These are phyloP conservation scores for Psittacula cyanocephala DNA, from an alignment of 2,113 vertebrate species.

Conservation along the genomic window DNA sequence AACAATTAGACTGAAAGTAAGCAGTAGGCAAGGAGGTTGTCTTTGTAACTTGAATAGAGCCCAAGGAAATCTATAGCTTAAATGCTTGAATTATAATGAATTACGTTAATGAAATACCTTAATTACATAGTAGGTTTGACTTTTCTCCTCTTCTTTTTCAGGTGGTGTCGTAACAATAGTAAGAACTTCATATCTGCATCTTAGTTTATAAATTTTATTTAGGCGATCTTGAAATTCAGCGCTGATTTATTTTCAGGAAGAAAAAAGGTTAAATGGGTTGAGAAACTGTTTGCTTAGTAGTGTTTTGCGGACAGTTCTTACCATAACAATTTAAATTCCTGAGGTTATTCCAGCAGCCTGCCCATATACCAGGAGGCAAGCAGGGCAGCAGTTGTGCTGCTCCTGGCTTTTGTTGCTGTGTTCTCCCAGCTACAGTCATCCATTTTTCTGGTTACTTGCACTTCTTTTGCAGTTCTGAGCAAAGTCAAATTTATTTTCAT, in stretches of 20 bases:
- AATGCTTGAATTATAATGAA: background rate
- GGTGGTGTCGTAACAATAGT: conserved; percentile 80
- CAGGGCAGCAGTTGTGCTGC: background rate
- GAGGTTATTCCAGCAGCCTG: background rate
- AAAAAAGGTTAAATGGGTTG: background rate
- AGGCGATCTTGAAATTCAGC: conserved; percentile 84
- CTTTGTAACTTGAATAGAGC: background rate
- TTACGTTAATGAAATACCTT: conserved; percentile 76
- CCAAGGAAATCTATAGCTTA: background rate
- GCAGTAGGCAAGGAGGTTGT: background rate
- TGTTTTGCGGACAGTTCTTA: background rate
- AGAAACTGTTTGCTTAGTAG: background rate
- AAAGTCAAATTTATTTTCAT: background rate
- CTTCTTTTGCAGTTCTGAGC: background rate
- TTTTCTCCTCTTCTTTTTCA: conserved; percentile 87
- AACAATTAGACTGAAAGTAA: background rate
- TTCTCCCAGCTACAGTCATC: background rate
- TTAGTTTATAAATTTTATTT: conserved; percentile 86
- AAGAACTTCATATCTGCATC: conserved; percentile 85
- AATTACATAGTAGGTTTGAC: conserved; percentile 85
- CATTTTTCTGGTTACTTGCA: background rate
- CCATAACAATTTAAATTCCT: background rate
- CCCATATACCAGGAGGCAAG: background rate
- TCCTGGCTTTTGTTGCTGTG: background rate
- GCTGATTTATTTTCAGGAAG: conserved; percentile 70